These are phyloP conservation scores for Tenthredo scrophulariae DNA, from an alignment of 2,888 invertebrate genomes.

Conservation along the genomic window DNA sequence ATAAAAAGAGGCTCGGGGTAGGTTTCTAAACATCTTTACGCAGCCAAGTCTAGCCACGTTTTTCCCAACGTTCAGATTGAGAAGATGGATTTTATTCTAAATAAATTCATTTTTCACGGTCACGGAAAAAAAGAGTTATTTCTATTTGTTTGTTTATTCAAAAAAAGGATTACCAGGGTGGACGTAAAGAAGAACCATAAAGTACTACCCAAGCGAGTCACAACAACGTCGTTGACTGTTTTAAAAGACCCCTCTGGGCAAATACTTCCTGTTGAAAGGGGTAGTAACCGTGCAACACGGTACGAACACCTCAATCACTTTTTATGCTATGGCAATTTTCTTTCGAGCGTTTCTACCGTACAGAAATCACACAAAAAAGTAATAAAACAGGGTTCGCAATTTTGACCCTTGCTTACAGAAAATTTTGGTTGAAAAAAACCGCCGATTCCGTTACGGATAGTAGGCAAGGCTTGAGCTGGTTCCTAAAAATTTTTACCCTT, in stretches of 20 bases:
- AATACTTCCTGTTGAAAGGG: constrained; percentile 33
- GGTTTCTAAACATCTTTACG: not conserved
- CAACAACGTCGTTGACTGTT: constrained; percentile 28
- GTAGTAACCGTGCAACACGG: constrained; percentile 13
- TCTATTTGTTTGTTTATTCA: not conserved
- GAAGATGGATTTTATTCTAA: not conserved
- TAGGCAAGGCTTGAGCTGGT: constrained; percentile 68
- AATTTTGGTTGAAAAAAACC: constrained; percentile 64
- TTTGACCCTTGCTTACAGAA: constrained; percentile 20
- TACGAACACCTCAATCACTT: constrained; percentile 55
- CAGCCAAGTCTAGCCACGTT: not conserved
- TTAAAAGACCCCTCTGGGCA: not conserved
- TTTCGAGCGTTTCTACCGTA: constrained; percentile 5
- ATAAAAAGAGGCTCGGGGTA: constrained; percentile 1
- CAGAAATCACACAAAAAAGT: constrained; percentile 47
- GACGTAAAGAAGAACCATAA: constrained; percentile 10
- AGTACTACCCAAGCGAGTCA: not conserved
- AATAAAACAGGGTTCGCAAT: constrained; percentile 57
- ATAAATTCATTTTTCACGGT: not conserved
- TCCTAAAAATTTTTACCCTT: constrained; percentile 33
- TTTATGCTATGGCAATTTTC: constrained; percentile 58
- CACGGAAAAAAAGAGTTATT: constrained; percentile 35
- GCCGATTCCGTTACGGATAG: constrained; percentile 70
- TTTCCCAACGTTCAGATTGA: constrained; percentile 16
- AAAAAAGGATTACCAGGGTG: constrained; percentile 5